phyloP scores from a whole-genome alignment of 1,140 invertebrate genomes.

The Lycorma delicatula region DNA sequence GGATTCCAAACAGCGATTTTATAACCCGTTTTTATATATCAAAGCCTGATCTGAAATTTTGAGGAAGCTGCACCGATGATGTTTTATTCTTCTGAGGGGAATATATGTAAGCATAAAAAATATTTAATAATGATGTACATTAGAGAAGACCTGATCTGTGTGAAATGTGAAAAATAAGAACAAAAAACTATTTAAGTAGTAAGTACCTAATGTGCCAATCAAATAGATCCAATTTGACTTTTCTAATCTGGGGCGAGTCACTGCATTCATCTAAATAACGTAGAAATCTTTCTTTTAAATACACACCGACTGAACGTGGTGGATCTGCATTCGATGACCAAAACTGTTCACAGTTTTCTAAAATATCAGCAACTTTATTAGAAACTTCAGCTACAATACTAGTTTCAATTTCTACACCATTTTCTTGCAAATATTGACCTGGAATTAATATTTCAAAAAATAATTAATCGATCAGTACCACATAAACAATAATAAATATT shows the following conservation, averaged over 20 bases:
- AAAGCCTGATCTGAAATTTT: too few relatives aligned
- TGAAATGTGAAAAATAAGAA: too few relatives aligned
- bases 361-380: conserved; percentile 40
- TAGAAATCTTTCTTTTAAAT: conserved; percentile 39
- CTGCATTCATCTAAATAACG: conserved; percentile 37
- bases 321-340: conserved; percentile 36
- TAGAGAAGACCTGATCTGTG: too few relatives aligned
- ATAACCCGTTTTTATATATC: too few relatives aligned
- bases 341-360: conserved; percentile 46
- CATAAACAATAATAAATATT: too few relatives aligned
- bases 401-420: conserved; percentile 40
- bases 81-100: too few relatives aligned
- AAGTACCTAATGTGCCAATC: conserved; percentile 48
- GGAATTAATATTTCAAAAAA: conserved; percentile 21
- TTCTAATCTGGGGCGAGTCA: conserved; percentile 30
- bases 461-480: too few relatives aligned
- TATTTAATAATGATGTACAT: too few relatives aligned
- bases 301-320: conserved; percentile 41
- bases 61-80: too few relatives aligned
- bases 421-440: conserved; percentile 44
- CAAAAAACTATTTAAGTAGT: too few relatives aligned
- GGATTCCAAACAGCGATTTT: too few relatives aligned
- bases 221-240: conserved; percentile 43
- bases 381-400: conserved; percentile 42
- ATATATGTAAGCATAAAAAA: too few relatives aligned